Base-by-base conservation (phyloP, 37 sponge, comb jelly and placozoan genomes). In the Bolinopsis microptera region DNA sequence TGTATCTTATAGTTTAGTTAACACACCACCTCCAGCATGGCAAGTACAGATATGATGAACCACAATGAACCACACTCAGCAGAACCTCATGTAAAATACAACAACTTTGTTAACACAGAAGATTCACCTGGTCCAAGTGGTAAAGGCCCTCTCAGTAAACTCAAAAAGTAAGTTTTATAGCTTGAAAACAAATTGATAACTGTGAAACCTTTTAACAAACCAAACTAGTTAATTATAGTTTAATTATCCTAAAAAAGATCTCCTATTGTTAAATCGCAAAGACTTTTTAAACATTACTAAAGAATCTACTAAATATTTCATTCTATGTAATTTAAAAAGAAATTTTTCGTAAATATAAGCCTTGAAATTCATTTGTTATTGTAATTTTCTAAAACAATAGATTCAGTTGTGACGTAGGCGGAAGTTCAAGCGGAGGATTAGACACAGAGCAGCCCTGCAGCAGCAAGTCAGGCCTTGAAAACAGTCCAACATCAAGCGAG, bases 21-120 rank as follows among this genome's bases (percentile, higher is more conserved):
- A 70, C 27, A 2, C 27, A 70, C 23, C 27, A 30, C n/a, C 5
- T n/a, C n/a, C n/a, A n/a, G n/a, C n/a, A 77, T 77, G 80, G 80
- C 80, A 32, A 77, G 80, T 36, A 77, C 33, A 36, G 80, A 77
- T 32, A 77, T 77, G 80, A 77, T 77, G 80, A 77, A 77, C 33
- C 80, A 77, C 21, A 77, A 77, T 77, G 33, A 77, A 2, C 35
- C 33, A 35, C 80, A 77, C 18, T 77, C 80, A 35, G 33, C 80
- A n/a, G 90, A 86, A 30, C 90, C 90, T 33, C 90, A 41, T 39
- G 90, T 86, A 5, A 86, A 86, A 48, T 86, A 86, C 61, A 86
- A 86, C 61, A 86, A 86, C 90, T 86, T 77, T 77, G 80, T 77
- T 13, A 36, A 77, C 33, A 34, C 80, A 21, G 80, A 77, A 77